Conservation (phyloP, 2,113 vertebrate genomes). For the Xiphorhynchus elegans region DNA sequence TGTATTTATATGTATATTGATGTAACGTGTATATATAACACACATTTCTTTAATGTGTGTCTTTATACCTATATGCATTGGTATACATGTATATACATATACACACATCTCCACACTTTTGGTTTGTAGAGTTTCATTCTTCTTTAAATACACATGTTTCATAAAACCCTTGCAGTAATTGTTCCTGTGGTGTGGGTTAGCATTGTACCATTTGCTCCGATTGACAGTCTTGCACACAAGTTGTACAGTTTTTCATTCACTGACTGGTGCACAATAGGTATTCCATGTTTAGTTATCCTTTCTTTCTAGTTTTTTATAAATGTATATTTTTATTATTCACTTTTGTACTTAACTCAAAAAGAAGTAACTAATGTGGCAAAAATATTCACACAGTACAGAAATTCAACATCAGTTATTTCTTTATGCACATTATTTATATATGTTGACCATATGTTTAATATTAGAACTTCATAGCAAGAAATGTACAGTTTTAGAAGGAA, state of each 20-base stretch:
- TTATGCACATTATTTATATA: background rate
- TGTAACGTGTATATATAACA: background rate
- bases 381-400: background rate
- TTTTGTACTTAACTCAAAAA: background rate
- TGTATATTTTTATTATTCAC: background rate
- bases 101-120: accelerated
- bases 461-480: background rate
- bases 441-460: background rate
- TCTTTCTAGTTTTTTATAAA: background rate
- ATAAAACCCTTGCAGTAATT: background rate
- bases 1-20: background rate
- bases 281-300: background rate
- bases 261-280: background rate
- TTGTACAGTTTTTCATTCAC: background rate
- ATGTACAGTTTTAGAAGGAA: background rate
- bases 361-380: background rate
- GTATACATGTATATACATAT: background rate
- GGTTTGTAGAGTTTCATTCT: background rate
- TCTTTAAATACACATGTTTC: background rate
- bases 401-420: background rate
- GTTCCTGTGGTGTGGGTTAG: background rate
- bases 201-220: background rate
- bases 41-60: background rate
- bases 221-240: background rate
- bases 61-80: background rate